A percentile compares a stretch with the other conserved stretches of the same genome.
phyloP scores from a whole-genome alignment of 2,888 invertebrate species.

The Mellilla xanthometata region DNA sequence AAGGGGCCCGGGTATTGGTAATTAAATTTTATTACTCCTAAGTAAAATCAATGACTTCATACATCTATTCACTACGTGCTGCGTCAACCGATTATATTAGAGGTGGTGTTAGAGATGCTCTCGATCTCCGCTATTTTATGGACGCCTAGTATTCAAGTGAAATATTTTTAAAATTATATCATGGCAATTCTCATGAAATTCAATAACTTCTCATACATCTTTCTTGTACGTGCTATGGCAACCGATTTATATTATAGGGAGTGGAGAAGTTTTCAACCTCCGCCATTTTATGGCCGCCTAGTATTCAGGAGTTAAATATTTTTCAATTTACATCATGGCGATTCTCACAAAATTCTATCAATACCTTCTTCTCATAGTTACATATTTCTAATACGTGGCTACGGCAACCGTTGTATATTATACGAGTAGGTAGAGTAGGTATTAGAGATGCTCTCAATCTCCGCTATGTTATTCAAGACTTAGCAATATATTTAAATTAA shows the following conservation, averaged over 20 bases:
- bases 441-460: neutral
- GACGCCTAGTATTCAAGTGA: neutral
- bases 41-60: slow-evolving; percentile 60
- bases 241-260: no score
- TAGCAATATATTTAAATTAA: no score
- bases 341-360: no score
- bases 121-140: neutral
- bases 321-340: no score
- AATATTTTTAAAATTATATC: slow-evolving; percentile 45
- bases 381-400: no score
- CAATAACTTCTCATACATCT: slow-evolving; percentile 52
- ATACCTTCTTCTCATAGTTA: no score
- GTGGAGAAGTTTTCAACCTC: no score
- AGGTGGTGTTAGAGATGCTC: neutral
- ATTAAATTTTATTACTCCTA: slow-evolving; percentile 64
- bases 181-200: slow-evolving; percentile 61
- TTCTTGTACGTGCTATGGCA: slow-evolving; percentile 27
- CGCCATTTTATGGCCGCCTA: no score
- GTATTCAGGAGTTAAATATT: no score
- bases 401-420: no score
- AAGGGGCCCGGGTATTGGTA: slow-evolving; percentile 37
- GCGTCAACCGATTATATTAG: slow-evolving; percentile 17
- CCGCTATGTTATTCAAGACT: slow-evolving; percentile 2
- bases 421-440: no score
- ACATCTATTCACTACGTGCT: slow-evolving; percentile 33